Evolutionary conservation across 2,113 vertebrate genomes (phyloP).

Genomic region (Megaceryle torquata): DNA sequence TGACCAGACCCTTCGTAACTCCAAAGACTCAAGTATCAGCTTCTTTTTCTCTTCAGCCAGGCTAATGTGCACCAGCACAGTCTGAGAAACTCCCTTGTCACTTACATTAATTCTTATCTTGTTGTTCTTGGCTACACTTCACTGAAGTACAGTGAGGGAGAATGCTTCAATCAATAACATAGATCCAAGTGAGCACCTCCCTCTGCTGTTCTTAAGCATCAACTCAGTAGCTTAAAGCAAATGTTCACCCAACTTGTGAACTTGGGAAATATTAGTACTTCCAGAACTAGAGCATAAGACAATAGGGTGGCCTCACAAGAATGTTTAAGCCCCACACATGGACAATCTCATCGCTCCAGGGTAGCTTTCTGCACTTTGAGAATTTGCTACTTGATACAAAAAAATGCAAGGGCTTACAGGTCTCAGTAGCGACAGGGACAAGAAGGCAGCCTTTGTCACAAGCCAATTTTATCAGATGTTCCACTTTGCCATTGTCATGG

Average conservation of each 20-base stretch:
- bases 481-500: not conserved
- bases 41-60: conserved; percentile 60
- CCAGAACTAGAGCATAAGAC: not conserved
- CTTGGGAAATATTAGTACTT: not conserved
- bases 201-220: not conserved
- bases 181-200: not conserved
- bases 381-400: not conserved
- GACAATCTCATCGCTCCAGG: not conserved
- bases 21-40: conserved; percentile 50
- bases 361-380: not conserved
- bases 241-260: not conserved
- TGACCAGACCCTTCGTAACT: conserved; percentile 27
- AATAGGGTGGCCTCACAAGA: not conserved
- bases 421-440: not conserved
- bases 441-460: not conserved
- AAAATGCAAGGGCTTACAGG: not conserved
- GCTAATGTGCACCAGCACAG: conserved; percentile 13
- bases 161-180: conserved; percentile 35
- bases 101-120: conserved; percentile 58
- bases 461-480: not conserved
- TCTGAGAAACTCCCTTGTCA: conserved; percentile 47
- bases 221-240: not conserved
- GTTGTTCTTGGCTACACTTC: conserved; percentile 57
- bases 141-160: conserved; percentile 47
- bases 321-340: not conserved